Base-by-base conservation (phyloP, 2,797 vertebrate genomes). In the Paramormyrops hopkinsi region DNA sequence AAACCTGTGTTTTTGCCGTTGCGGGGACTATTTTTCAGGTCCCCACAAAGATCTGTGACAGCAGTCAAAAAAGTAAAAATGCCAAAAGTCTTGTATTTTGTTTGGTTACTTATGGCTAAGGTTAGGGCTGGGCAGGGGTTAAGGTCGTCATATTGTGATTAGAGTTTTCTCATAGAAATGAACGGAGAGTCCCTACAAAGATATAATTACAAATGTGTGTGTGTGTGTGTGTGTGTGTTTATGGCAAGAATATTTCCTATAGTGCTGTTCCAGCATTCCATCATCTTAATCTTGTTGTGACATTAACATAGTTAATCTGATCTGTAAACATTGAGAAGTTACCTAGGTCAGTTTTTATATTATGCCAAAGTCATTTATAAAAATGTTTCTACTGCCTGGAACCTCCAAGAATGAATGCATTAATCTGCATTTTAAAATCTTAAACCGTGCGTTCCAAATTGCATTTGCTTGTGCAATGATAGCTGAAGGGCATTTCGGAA, bases 341-440 rank as follows among this genome's bases (percentile, higher is more conserved):
- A 44, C 73, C 33, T 79, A 79, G 73, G 41, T 44, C 11, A 12
- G 25, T 33, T 73, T 79, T 79, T 44, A n/a, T 79, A 76, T 76
- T 44, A 79, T 44, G 41, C 33, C 73, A 79, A 79, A 79, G 37
- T 17, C 17, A 79, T 79, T 79, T 79, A 19, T 79, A 41, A 44
- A 79, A 79, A 79, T 37, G 25, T 69, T 33, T 69, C 62, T 79
- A n/a, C 41, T 79, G 73, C 19, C 17, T 79, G 37, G 17, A 79
- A 41, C 41, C 41, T 79, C 37, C 0, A 7, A 79, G 37, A 79
- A 79, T 79, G 37, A 44, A 79, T 79, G 73, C 41, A 44, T 79
- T 79, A 79, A 79, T 44, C 73, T 79, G 37, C 73, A 79, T 79
- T 79, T 79, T 79, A 44, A 79, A 79, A 79, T 79, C 37, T 79